These are phyloP conservation scores for Rhopalosiphum maidis DNA, from an alignment of 1,140 invertebrate species.

Conservation along the genomic window DNA sequence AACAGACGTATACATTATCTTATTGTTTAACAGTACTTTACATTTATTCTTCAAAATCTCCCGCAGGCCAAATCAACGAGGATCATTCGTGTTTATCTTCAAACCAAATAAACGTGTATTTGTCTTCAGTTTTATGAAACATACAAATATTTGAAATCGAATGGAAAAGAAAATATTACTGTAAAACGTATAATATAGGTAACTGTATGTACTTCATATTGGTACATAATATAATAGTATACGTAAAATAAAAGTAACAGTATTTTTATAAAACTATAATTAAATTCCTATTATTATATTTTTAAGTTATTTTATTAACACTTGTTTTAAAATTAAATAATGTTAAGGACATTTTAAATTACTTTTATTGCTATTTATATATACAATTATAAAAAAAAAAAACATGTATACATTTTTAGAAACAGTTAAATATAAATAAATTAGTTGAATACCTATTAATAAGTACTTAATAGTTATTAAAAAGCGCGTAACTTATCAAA, in stretches of 20 bases:
- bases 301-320: neutral
- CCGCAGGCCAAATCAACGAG: neutral
- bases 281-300: neutral
- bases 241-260: neutral
- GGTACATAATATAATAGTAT: neutral
- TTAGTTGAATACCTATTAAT: no score
- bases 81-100: neutral
- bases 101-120: neutral
- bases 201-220: neutral
- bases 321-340: neutral
- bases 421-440: neutral
- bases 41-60: neutral
- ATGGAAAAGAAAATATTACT: neutral
- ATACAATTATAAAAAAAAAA: neutral
- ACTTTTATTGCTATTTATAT: neutral
- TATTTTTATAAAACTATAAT: neutral
- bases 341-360: neutral
- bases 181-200: no score
- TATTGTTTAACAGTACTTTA: neutral
- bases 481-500: neutral
- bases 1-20: neutral
- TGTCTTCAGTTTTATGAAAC: neutral
- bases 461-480: no score
- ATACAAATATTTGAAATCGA: neutral
- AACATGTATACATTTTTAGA: neutral